Evolutionary conservation across 2,113 vertebrate species (phyloP).

Genomic region (Artemisiospiza belli): DNA sequence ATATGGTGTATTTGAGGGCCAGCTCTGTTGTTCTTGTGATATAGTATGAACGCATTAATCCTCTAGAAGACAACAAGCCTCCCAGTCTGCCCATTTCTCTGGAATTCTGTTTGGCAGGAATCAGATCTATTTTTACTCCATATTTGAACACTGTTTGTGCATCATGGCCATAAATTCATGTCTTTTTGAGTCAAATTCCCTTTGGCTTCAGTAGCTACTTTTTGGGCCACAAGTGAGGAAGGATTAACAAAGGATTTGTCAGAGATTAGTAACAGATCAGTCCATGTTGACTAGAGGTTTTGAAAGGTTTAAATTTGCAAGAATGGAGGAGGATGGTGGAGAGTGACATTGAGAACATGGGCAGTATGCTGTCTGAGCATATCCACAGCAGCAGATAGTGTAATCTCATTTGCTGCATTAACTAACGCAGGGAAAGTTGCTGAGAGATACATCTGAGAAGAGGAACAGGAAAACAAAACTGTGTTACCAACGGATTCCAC

Average conservation of each 20-base stretch:
- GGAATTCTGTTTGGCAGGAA: neutral
- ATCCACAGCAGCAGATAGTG: neutral
- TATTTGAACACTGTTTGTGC: neutral
- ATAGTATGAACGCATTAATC: neutral
- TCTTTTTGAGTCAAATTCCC: neutral
- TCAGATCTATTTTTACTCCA: neutral
- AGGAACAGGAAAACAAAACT: neutral
- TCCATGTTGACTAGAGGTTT: neutral
- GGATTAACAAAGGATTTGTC: conserved; percentile 55
- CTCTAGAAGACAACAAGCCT: neutral
- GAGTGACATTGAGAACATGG: neutral
- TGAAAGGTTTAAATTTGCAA: conserved; percentile 34
- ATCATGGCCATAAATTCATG: neutral
- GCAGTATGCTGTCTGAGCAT: neutral
- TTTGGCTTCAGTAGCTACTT: neutral
- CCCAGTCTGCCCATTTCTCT: neutral
- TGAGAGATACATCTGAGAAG: neutral
- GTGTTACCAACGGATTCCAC: neutral
- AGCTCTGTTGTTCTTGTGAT: neutral
- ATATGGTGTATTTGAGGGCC: neutral
- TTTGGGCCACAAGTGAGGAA: neutral
- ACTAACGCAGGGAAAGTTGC: neutral
- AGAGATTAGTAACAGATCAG: conserved; percentile 46
- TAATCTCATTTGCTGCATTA: conserved; percentile 45
- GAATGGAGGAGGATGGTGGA: neutral